phyloP scores from a whole-genome alignment of 2,113 vertebrate species.

The Tyrannus savana region DNA sequence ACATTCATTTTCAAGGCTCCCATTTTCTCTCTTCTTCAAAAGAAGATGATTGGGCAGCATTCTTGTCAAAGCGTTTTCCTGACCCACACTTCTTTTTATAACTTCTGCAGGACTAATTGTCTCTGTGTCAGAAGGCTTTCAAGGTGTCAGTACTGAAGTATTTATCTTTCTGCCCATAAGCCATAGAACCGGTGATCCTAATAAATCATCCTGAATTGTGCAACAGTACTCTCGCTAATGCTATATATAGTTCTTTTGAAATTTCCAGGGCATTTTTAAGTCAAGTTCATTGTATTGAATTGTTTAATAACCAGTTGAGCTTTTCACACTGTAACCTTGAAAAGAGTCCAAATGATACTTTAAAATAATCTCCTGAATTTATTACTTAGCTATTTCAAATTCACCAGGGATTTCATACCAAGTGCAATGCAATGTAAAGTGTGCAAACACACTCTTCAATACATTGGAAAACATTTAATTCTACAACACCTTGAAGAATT shows the following conservation, averaged over 20 bases:
- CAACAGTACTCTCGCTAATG: background rate
- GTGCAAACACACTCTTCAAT: background rate
- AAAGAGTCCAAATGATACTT: background rate
- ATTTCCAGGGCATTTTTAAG: background rate
- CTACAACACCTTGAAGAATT: background rate
- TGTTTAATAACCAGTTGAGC: background rate
- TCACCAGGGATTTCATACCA: background rate
- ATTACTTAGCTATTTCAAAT: background rate
- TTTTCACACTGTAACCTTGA: constrained; percentile 6
- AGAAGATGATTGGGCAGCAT: background rate
- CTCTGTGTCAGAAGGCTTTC: constrained; percentile 36
- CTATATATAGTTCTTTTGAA: constrained; percentile 33
- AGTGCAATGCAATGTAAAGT: background rate
- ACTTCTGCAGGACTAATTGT: constrained; percentile 38
- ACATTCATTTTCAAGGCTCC: background rate
- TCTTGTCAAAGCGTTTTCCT: constrained; percentile 28
- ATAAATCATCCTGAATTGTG: constrained; percentile 58
- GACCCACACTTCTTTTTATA: background rate
- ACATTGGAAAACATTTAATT: background rate
- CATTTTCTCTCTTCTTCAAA: background rate
- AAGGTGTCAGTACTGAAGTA: constrained; percentile 38
- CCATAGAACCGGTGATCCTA: constrained; percentile 26
- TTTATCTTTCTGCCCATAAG: constrained; percentile 55
- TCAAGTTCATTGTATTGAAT: background rate
- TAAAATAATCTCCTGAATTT: background rate